Evolutionary conservation across 2,797 vertebrate genomes (phyloP).

Genomic region (Sebastiscus tertius): DNA sequence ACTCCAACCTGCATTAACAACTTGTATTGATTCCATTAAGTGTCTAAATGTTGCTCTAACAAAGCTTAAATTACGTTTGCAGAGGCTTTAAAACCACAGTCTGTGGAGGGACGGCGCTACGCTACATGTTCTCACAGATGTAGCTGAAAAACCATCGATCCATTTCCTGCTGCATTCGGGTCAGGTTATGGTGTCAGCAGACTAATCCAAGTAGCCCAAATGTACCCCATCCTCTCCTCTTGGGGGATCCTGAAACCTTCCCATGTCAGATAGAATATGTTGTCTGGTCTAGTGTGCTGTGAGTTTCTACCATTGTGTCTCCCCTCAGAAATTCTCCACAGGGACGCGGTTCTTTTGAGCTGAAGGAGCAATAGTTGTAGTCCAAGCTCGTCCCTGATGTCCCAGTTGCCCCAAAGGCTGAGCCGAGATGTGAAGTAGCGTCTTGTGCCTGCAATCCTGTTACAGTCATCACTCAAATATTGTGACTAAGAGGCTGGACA

Average conservation of each 20-base stretch:
- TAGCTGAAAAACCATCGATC: background rate
- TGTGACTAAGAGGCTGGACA: background rate
- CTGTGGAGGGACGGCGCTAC: background rate
- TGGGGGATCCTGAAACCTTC: background rate
- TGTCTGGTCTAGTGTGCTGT: background rate
- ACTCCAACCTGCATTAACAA: background rate
- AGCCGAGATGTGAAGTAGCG: background rate
- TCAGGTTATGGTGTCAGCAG: background rate
- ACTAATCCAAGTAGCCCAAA: background rate
- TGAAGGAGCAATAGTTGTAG: background rate
- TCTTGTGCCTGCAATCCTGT: background rate
- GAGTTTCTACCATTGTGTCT: background rate
- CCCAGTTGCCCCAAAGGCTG: background rate
- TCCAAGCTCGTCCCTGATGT: background rate
- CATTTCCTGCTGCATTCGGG: background rate
- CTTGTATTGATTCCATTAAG: background rate
- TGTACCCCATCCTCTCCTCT: background rate
- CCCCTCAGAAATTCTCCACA: background rate
- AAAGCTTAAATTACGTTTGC: background rate
- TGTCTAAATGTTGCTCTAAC: background rate
- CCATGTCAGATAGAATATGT: background rate
- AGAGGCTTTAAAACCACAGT: background rate
- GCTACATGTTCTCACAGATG: background rate
- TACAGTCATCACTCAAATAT: accelerated
- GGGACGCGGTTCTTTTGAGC: background rate